Percentiles rank a stretch among this genome's conserved stretches.
Conservation (phyloP, 2,113 vertebrate genomes). For the Albula goreensis region DNA sequence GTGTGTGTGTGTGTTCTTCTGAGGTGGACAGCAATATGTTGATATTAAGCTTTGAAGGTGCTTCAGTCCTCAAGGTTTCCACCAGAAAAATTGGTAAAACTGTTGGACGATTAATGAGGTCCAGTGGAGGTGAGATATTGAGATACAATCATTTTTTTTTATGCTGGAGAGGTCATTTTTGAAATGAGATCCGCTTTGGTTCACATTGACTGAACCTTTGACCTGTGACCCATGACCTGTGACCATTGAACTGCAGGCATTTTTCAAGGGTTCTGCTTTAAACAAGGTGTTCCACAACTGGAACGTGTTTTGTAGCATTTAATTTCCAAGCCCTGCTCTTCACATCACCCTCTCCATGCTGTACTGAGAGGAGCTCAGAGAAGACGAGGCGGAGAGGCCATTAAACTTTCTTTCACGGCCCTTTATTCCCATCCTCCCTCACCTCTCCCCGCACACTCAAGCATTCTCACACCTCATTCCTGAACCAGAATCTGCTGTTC, state of each 20-base stretch:
- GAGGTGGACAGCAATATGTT: not conserved
- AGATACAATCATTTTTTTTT: not conserved
- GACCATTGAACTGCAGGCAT: not conserved
- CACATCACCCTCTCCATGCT: no score
- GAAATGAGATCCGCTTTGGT: not conserved
- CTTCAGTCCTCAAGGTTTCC: not conserved
- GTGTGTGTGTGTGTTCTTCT: not conserved
- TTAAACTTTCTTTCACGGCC: not conserved
- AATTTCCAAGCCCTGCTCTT: not conserved
- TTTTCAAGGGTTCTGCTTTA: not conserved
- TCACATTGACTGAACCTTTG: not conserved
- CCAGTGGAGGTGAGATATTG: not conserved
- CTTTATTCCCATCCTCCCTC: not conserved
- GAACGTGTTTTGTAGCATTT: not conserved
- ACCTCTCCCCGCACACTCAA: slow-evolving; percentile 21
- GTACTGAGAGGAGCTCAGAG: not conserved
- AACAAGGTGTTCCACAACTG: not conserved
- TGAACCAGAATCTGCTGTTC: not conserved
- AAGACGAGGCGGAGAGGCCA: not conserved
- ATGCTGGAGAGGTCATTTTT: not conserved
- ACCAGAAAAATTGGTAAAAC: not conserved
- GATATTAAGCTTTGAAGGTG: not conserved
- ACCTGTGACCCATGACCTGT: not conserved
- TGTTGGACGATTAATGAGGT: not conserved
- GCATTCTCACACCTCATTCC: slow-evolving; percentile 33